These are phyloP conservation scores for Hipparchia semele DNA, from an alignment of 2,888 invertebrate species.

Conservation along the genomic window DNA sequence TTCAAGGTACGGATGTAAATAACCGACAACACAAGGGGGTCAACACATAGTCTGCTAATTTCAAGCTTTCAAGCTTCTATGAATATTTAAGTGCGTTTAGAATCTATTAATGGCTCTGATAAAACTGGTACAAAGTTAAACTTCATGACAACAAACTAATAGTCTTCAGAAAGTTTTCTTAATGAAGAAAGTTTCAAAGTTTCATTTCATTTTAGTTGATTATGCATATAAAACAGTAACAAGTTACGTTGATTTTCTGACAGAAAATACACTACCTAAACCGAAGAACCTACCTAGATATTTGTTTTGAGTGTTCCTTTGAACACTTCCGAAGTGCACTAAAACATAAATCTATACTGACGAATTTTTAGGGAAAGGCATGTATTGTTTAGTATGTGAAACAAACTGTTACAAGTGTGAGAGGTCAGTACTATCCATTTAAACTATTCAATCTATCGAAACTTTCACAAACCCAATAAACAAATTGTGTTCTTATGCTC, in stretches of 20 bases:
- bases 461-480: constrained; percentile 2
- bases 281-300: too few relatives aligned
- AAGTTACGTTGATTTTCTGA: too few relatives aligned
- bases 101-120: constrained; percentile 2
- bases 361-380: not conserved
- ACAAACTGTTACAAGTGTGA: constrained; percentile 1
- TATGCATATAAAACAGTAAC: not conserved
- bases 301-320: too few relatives aligned
- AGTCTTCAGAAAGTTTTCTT: constrained; percentile 3
- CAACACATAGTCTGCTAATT: constrained; percentile 3
- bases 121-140: not conserved
- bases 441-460: not conserved
- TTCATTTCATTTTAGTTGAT: not conserved
- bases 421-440: constrained; percentile 8
- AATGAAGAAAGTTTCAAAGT: not conserved
- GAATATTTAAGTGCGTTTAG: not conserved
- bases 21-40: constrained; percentile 1
- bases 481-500: constrained; percentile 4
- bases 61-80: constrained; percentile 12
- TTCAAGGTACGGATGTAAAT: constrained; percentile 4
- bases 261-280: too few relatives aligned
- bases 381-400: not conserved
- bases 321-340: too few relatives aligned
- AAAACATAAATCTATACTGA: too few relatives aligned
- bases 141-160: not conserved